A percentile compares a stretch with the other conserved stretches of the same genome.
Evolutionary conservation across 37 sponge, comb jelly and placozoan species (phyloP).

Genomic region (Ephydatia muelleri): DNA sequence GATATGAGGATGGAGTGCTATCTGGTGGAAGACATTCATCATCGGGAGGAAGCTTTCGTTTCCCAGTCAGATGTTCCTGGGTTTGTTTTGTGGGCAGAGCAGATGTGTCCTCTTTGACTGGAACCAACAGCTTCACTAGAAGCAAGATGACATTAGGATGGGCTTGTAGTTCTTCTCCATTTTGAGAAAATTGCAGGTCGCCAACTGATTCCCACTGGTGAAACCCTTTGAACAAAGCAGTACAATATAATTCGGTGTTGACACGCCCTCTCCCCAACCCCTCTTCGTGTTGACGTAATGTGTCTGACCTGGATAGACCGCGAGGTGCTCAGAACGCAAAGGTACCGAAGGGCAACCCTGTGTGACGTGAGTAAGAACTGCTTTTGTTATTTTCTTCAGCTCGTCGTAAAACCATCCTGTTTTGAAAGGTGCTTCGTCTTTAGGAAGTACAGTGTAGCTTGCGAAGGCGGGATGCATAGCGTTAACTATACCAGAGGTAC

Average conservation of each 20-base stretch:
- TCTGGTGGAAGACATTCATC: not conserved
- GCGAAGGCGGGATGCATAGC: no score
- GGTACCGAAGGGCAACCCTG: not conserved
- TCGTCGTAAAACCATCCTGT: no score
- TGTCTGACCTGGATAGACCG: slow-evolving; percentile 27
- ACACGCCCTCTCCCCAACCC: not conserved
- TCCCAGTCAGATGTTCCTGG: slow-evolving; percentile 2
- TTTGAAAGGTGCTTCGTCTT: no score
- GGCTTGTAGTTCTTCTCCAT: slow-evolving; percentile 9
- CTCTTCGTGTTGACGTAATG: no score
- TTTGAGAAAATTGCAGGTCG: slow-evolving; percentile 25
- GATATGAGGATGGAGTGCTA: no score
- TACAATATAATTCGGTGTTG: not conserved
- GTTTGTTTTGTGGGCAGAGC: not conserved
- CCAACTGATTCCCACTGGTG: slow-evolving; percentile 25
- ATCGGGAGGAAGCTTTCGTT: not conserved
- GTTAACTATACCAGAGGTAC: not conserved
- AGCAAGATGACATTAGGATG: slow-evolving; percentile 42
- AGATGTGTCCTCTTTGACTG: no score
- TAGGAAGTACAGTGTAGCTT: no score
- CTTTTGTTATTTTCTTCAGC: slow-evolving; percentile 6
- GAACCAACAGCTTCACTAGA: slow-evolving; percentile 31
- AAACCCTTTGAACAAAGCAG: slow-evolving; percentile 5
- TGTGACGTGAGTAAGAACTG: not conserved
- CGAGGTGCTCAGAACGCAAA: slow-evolving; percentile 19